These are phyloP conservation scores for Caranx melampygus DNA, from an alignment of 2,113 vertebrate species.

Conservation along the genomic window DNA sequence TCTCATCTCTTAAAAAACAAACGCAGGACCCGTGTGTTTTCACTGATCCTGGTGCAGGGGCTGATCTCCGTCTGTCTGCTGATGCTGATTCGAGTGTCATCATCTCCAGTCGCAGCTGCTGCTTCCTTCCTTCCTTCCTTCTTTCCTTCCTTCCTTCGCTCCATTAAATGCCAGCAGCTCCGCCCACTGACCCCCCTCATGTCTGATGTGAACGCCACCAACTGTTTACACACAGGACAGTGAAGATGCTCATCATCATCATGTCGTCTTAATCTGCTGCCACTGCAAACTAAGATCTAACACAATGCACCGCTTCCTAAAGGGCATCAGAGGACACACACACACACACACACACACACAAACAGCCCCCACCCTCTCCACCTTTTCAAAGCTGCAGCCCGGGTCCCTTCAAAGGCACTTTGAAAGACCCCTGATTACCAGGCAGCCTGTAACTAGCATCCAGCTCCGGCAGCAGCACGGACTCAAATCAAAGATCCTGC, in stretches of 20 bases:
- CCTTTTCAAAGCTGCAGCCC: constrained; percentile 60
- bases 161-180: neutral
- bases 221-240: constrained; percentile 13
- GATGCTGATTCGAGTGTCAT: constrained; percentile 10
- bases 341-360: constrained; percentile 43
- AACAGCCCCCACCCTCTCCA: constrained; percentile 43
- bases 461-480: constrained; percentile 5
- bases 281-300: constrained; percentile 14
- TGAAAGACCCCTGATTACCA: constrained; percentile 62
- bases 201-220: constrained; percentile 1
- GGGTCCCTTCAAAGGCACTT: constrained; percentile 55
- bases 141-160: neutral
- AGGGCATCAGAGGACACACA: constrained; percentile 45
- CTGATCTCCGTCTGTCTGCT: constrained; percentile 15
- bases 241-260: constrained; percentile 11
- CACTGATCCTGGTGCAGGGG: neutral
- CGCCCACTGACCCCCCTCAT: neutral
- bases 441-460: constrained; percentile 29
- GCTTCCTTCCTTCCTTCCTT: too few relatives aligned
- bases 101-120: constrained; percentile 1
- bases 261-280: constrained; percentile 21
- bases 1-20: neutral
- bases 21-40: constrained; percentile 8
- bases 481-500: neutral
- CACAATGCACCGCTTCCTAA: constrained; percentile 22